Percentiles rank a stretch among this genome's conserved stretches.
phyloP scores from a whole-genome alignment of 2,888 invertebrate species.

The Sphinx pinastri region DNA sequence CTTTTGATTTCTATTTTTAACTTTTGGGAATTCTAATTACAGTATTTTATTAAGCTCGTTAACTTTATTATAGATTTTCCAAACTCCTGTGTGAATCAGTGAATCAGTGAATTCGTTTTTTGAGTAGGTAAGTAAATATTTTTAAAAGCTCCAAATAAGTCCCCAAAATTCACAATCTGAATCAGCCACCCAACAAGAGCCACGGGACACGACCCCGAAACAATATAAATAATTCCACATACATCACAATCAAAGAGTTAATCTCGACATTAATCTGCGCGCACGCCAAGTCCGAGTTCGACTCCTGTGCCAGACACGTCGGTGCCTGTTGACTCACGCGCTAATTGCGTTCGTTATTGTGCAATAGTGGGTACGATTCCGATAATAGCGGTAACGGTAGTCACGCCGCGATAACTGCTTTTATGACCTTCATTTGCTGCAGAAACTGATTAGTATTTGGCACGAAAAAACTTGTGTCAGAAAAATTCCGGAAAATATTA shows the following conservation, averaged over 20 bases:
- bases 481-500: no score
- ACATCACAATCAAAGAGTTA: neutral
- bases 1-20: neutral
- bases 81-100: no score
- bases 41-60: neutral
- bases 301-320: slow-evolving; percentile 30
- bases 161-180: neutral
- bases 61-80: no score
- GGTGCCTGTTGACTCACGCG: slow-evolving; percentile 29
- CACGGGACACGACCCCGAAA: neutral
- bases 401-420: no score
- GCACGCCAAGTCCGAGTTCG: neutral
- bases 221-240: neutral
- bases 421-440: no score
- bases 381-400: no score
- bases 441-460: neutral
- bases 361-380: slow-evolving; percentile 29
- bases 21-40: neutral
- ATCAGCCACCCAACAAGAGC: neutral
- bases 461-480: no score
- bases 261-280: neutral
- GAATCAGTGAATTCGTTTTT: no score
- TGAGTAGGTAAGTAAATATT: no score
- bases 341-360: slow-evolving; percentile 27
- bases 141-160: no score